These are phyloP conservation scores for Eustalomyia histrio DNA, from an alignment of 2,888 invertebrate species.

Conservation along the genomic window DNA sequence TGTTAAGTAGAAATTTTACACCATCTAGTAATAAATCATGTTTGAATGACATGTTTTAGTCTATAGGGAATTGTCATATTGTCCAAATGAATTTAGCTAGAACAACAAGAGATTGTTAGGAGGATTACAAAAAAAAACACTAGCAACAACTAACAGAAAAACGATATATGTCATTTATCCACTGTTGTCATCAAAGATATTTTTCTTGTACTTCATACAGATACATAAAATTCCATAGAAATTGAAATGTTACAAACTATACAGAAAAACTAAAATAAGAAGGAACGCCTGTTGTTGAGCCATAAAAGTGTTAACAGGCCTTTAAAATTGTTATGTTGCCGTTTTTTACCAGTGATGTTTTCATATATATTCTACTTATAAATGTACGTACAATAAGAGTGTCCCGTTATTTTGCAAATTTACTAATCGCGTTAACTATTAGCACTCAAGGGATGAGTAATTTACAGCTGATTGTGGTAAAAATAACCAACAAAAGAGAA, in stretches of 20 bases:
- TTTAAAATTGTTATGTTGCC: conserved; percentile 41
- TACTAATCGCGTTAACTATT: too few species aligned
- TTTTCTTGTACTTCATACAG: background rate
- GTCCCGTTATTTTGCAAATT: too few species aligned
- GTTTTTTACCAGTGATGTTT: conserved; percentile 31
- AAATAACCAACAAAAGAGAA: too few species aligned
- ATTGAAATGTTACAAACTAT: conserved; percentile 49
- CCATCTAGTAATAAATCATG: conserved; percentile 53
- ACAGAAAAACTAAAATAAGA: conserved; percentile 23
- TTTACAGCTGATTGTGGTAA: too few species aligned
- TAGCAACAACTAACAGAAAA: conserved; percentile 38
- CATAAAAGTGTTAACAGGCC: conserved; percentile 54
- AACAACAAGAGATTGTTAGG: conserved; percentile 53
- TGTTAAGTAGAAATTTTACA: conserved; percentile 18
- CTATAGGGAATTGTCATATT: conserved; percentile 16
- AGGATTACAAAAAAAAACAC: conserved; percentile 46
- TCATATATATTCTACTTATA: conserved; percentile 42
- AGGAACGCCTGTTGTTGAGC: conserved; percentile 36
- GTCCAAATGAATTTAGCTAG: conserved; percentile 2
- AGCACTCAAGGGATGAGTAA: too few species aligned
- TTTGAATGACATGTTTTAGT: conserved; percentile 46
- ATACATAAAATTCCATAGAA: conserved; percentile 54
- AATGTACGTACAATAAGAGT: conserved; percentile 6
- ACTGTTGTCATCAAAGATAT: conserved; percentile 49
- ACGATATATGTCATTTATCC: conserved; percentile 38